Evolutionary conservation across 2,797 vertebrate genomes (phyloP), one percentile per base, ranked within the genome.

Genomic region (Sebastolobus altivelis): DNA sequence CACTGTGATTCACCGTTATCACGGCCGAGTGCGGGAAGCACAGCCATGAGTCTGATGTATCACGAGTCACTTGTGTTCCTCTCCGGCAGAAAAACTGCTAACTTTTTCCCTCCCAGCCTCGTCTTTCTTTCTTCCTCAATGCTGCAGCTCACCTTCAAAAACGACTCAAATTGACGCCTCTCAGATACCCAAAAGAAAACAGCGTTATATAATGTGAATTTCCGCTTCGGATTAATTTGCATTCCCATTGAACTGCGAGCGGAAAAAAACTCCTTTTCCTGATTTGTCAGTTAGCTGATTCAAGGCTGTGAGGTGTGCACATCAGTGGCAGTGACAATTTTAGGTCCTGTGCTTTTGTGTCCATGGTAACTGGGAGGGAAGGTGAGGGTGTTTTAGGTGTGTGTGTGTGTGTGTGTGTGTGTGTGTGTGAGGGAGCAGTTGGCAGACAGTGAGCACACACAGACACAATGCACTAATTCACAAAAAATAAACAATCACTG

Each of bases 301-400:
- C 59, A 22, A 79, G 85, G 74, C 75, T 81, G 78, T 78, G 86
- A 89, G 88, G 85, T 88, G 88, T 77, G 86, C 84, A 85, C 88
- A 87, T 88, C 80, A 75, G 80, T 20, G 59, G 82, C 79, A 16
- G 79, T 75, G 88, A 87, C 88, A 87, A 85, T 88, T 92, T 93
- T 90, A 94, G 89, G 83, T 80, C 72, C 82, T 78, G 79, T 82
- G 88, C 84, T 90, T 94, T 89, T 87, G 95, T 96, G 94, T 90
- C 95, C 96, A 95, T 96, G 96, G 95, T 88, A 96, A 96, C 95
- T 18, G 69, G 90, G 86, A 90, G 79, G 76, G 85, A 88, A 93
- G 90, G 91, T 93, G 91, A 93, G 90, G 86, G 84, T 84, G 88
- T 91, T 84, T 82, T 49, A 68, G 77, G 88, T 87, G 71, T 79